These are phyloP conservation scores for Megaceryle alcyon DNA, from an alignment of 2,797 vertebrate species.

Conservation along the genomic window DNA sequence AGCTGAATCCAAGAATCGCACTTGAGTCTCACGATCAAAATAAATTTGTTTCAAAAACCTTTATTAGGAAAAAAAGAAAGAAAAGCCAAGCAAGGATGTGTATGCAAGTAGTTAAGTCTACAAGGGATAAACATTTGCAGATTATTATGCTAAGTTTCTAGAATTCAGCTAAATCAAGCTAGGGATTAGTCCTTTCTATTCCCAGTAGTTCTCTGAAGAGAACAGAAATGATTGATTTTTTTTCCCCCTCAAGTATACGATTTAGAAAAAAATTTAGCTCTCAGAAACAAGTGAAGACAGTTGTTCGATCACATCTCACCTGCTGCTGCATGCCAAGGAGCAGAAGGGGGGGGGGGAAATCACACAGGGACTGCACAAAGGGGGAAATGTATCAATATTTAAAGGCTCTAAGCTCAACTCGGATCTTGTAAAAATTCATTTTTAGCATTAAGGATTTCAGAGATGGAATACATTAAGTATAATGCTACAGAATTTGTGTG, in stretches of 20 bases:
- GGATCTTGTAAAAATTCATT: constrained; percentile 34
- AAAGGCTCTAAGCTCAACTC: constrained; percentile 18
- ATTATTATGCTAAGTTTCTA: constrained; percentile 12
- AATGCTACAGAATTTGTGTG: not conserved
- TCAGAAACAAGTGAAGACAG: constrained; percentile 46
- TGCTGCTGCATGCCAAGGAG: constrained; percentile 33
- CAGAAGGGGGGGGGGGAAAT: not conserved
- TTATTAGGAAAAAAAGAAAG: not conserved
- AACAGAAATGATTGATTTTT: constrained; percentile 58
- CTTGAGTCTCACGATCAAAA: not conserved
- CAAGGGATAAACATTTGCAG: constrained; percentile 36
- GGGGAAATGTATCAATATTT: constrained; percentile 31
- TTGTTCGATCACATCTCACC: constrained; percentile 40
- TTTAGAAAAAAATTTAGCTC: not conserved
- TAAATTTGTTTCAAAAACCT: not conserved
- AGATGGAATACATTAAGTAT: constrained; percentile 47
- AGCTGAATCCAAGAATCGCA: not conserved
- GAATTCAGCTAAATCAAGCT: constrained; percentile 44
- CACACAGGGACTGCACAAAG: not conserved
- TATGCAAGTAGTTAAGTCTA: not conserved
- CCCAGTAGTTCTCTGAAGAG: constrained; percentile 15
- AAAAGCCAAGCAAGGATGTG: not conserved
- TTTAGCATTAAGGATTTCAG: constrained; percentile 51
- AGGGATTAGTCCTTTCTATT: constrained; percentile 27
- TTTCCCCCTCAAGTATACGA: not conserved